Evolutionary conservation across 2,888 invertebrate genomes (phyloP).

Genomic region (Dorcus hopei): DNA sequence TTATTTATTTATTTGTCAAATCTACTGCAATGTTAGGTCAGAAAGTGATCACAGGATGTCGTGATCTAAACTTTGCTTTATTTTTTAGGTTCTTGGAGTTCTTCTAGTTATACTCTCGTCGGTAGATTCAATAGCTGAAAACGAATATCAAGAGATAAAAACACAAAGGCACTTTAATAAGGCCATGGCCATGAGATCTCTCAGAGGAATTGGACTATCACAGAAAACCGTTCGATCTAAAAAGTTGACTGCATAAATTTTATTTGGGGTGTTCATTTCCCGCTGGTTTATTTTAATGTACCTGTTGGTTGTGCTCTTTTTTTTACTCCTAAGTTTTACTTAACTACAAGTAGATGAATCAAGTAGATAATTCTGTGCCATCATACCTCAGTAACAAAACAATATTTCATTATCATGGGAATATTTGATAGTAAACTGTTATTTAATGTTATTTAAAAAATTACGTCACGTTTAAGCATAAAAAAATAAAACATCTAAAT

Average conservation of each 20-base stretch:
- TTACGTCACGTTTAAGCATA: neutral
- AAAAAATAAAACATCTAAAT: neutral
- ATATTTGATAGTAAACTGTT: too few species aligned
- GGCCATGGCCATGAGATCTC: slow-evolving; percentile 84
- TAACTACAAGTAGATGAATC: neutral
- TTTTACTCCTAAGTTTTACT: neutral
- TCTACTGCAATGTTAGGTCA: too few species aligned
- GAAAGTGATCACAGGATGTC: too few species aligned
- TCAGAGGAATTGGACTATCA: slow-evolving; percentile 55
- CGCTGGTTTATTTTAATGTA: slow-evolving; percentile 22
- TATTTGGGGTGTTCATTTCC: slow-evolving; percentile 21
- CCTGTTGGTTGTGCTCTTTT: slow-evolving; percentile 1
- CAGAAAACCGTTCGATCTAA: slow-evolving; percentile 37
- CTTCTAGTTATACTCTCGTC: slow-evolving; percentile 79
- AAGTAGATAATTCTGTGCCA: neutral
- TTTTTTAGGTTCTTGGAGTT: slow-evolving; percentile 71
- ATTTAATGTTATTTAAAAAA: too few species aligned
- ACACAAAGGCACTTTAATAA: slow-evolving; percentile 83
- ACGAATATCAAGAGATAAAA: slow-evolving; percentile 52
- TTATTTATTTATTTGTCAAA: too few species aligned
- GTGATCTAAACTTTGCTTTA: too few species aligned
- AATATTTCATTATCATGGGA: too few species aligned
- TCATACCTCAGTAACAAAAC: neutral
- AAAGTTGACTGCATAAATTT: slow-evolving; percentile 32
- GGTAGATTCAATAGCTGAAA: slow-evolving; percentile 56